A percentile compares a stretch with the other conserved stretches of the same genome.
phyloP scores from a whole-genome alignment of 2,888 invertebrate genomes.

The Oasisia sp. region DNA sequence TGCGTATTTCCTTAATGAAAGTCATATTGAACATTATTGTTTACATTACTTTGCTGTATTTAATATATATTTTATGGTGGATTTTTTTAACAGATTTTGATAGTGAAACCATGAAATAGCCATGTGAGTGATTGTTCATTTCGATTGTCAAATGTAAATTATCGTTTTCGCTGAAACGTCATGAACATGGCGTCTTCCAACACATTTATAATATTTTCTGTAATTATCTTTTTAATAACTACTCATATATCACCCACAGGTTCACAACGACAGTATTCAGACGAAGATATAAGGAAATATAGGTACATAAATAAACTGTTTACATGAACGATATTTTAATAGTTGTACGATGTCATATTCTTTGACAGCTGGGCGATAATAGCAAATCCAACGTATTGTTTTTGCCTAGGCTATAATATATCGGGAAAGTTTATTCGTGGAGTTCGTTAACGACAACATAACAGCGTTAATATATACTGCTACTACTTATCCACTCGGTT shows the following conservation, averaged over 20 bases:
- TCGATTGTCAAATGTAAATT: slow-evolving; percentile 1
- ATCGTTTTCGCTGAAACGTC: neutral
- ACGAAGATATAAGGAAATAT: neutral
- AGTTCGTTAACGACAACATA: neutral
- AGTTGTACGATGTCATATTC: neutral
- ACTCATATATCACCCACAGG: neutral
- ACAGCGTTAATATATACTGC: neutral
- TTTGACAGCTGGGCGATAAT: slow-evolving; percentile 12
- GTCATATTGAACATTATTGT: too few relatives aligned
- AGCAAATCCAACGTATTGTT: neutral
- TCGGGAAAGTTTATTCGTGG: neutral
- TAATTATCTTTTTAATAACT: neutral
- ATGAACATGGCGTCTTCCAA: neutral
- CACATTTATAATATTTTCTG: neutral
- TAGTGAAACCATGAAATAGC: too few relatives aligned
- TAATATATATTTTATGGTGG: too few relatives aligned
- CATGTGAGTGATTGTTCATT: neutral
- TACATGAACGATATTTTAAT: neutral
- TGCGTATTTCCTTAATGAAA: too few relatives aligned
- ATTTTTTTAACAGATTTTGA: too few relatives aligned
- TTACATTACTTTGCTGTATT: too few relatives aligned
- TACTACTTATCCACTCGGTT: neutral
- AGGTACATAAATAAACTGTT: neutral
- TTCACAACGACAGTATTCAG: neutral
- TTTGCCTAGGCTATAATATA: neutral